These are phyloP conservation scores for Calephelis virginiensis DNA, from an alignment of 1,140 invertebrate species.

Conservation along the genomic window DNA sequence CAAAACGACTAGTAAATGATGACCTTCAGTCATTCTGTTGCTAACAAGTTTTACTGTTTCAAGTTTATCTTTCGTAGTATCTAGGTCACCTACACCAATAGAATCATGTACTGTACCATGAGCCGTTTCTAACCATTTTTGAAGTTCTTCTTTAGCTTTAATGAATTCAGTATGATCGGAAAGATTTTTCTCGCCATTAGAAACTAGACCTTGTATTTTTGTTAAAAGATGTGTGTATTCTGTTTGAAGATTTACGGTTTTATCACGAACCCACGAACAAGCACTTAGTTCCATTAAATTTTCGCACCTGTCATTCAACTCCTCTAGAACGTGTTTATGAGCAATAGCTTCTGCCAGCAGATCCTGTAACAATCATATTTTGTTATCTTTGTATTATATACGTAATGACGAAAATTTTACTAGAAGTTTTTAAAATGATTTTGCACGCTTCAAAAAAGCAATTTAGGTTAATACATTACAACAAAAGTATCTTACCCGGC, in stretches of 20 bases:
- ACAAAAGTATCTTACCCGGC: slow-evolving; percentile 80
- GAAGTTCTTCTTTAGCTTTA: slow-evolving; percentile 89
- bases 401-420: no score
- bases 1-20: slow-evolving; percentile 87
- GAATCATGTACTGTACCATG: slow-evolving; percentile 90
- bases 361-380: slow-evolving; percentile 62
- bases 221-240: slow-evolving; percentile 88
- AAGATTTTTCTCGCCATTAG: slow-evolving; percentile 91
- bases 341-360: slow-evolving; percentile 87
- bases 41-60: slow-evolving; percentile 86
- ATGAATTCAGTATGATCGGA: slow-evolving; percentile 94
- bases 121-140: slow-evolving; percentile 88
- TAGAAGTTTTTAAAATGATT: no score
- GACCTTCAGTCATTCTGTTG: slow-evolving; percentile 90
- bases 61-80: slow-evolving; percentile 89
- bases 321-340: slow-evolving; percentile 88
- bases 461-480: not conserved
- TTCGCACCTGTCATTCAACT: slow-evolving; percentile 92
- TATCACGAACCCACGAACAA: slow-evolving; percentile 89
- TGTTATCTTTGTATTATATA: no score
- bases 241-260: slow-evolving; percentile 90
- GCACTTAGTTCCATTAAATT: slow-evolving; percentile 91
- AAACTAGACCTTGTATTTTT: slow-evolving; percentile 87
- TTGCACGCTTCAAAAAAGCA: not conserved
- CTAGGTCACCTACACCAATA: slow-evolving; percentile 87